Evolutionary conservation across 2,797 vertebrate genomes (phyloP).

Genomic region (Mormyrops attenuatus): DNA sequence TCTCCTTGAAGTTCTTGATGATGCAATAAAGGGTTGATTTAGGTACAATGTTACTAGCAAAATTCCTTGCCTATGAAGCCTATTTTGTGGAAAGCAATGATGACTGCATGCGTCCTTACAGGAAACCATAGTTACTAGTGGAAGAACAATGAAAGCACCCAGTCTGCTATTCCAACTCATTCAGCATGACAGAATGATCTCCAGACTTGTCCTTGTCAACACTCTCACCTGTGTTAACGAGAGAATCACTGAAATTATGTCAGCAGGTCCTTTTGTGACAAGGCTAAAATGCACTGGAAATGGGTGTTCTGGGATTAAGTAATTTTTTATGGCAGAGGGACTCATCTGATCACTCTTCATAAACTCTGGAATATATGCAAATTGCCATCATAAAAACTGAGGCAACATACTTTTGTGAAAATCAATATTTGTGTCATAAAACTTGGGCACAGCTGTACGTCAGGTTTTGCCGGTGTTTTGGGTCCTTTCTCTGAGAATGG

Average conservation of each 20-base stretch:
- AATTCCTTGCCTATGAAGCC: background rate
- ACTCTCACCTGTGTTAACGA: background rate
- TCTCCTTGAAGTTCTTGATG: background rate
- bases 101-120: background rate
- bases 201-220: background rate
- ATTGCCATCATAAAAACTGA: background rate
- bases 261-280: background rate
- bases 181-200: background rate
- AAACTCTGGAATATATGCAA: background rate
- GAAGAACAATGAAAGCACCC: background rate
- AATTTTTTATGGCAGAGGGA: background rate
- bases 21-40: background rate
- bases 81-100: background rate
- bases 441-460: background rate
- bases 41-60: background rate
- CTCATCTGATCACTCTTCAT: background rate
- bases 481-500: background rate
- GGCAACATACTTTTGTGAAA: background rate
- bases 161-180: background rate
- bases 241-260: background rate
- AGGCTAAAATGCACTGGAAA: background rate
- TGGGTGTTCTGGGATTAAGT: background rate
- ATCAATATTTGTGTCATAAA: background rate
- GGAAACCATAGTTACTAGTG: background rate
- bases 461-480: background rate